phyloP scores from a whole-genome alignment of 2,888 invertebrate species.

The Drosophila monieri region DNA sequence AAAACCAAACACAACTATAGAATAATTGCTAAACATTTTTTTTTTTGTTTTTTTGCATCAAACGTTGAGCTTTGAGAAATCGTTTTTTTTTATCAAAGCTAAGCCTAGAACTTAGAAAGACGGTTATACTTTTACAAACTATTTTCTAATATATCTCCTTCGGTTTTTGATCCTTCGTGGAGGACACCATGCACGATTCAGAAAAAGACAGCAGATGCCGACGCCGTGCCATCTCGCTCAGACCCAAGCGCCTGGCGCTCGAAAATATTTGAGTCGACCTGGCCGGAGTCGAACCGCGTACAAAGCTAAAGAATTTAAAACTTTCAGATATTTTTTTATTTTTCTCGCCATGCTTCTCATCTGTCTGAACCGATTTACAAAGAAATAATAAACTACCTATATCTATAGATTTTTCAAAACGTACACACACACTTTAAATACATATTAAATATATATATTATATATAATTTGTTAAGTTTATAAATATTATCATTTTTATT shows the following conservation, averaged over 20 bases:
- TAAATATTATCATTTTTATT: constrained; percentile 60
- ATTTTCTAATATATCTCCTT: constrained; percentile 13
- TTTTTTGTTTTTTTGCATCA: not conserved
- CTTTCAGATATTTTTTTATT: not conserved
- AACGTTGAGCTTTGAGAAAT: constrained; percentile 16
- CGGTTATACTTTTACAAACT: constrained; percentile 14
- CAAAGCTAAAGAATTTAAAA: constrained; percentile 4
- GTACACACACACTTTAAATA: constrained; percentile 21
- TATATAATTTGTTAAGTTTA: constrained; percentile 62
- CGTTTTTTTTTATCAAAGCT: constrained; percentile 10
- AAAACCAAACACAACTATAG: constrained; percentile 11
- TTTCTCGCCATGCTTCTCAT: constrained; percentile 5
- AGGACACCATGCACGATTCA: constrained; percentile 27
- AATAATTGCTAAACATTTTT: constrained; percentile 20
- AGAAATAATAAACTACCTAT: constrained; percentile 25
- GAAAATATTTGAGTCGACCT: not conserved
- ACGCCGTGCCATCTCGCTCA: constrained; percentile 21
- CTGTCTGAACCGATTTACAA: constrained; percentile 41
- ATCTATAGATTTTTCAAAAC: constrained; percentile 26
- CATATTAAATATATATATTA: constrained; percentile 20
- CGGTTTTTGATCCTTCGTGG: not conserved
- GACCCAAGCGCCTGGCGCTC: not conserved
- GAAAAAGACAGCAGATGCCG: constrained; percentile 43
- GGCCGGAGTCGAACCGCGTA: not conserved
- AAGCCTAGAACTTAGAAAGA: constrained; percentile 13